Percentiles rank a stretch among this genome's conserved stretches.
Evolutionary conservation across 2,888 invertebrate species (phyloP).

Genomic region (Dryocosmus kuriphilus): DNA sequence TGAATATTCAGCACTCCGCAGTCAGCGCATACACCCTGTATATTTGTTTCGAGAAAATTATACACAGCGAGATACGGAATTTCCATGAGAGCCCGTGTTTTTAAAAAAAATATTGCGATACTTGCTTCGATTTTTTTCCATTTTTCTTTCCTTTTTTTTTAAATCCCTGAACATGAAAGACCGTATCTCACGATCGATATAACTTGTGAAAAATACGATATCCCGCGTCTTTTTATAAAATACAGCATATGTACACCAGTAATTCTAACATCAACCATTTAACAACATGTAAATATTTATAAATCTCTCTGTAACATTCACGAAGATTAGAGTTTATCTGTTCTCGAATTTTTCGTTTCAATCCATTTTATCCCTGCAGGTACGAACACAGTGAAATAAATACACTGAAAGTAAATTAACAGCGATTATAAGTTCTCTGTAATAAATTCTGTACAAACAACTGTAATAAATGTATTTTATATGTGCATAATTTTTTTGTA

Average conservation of each 20-base stretch:
- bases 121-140: not conserved
- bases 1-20: not conserved
- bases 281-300: constrained; percentile 65
- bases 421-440: not conserved
- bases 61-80: not conserved
- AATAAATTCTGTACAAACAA: not conserved
- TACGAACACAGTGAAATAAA: not conserved
- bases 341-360: not conserved
- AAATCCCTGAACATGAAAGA: constrained; percentile 34
- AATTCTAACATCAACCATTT: constrained; percentile 61
- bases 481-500: not conserved
- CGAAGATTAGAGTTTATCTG: constrained; percentile 17
- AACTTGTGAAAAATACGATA: constrained; percentile 34
- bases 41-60: constrained; percentile 8
- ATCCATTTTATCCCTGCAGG: not conserved
- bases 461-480: not conserved
- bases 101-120: constrained; percentile 1
- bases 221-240: constrained; percentile 39
- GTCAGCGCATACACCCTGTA: not conserved
- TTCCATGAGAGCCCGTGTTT: not conserved
- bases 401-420: not conserved
- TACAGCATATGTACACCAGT: constrained; percentile 50
- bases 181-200: constrained; percentile 26
- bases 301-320: constrained; percentile 50
- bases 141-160: constrained; percentile 16